Evolutionary conservation across 2,113 vertebrate species (phyloP), one percentile per base, ranked within the genome.

Genomic region (Procavia capensis): DNA sequence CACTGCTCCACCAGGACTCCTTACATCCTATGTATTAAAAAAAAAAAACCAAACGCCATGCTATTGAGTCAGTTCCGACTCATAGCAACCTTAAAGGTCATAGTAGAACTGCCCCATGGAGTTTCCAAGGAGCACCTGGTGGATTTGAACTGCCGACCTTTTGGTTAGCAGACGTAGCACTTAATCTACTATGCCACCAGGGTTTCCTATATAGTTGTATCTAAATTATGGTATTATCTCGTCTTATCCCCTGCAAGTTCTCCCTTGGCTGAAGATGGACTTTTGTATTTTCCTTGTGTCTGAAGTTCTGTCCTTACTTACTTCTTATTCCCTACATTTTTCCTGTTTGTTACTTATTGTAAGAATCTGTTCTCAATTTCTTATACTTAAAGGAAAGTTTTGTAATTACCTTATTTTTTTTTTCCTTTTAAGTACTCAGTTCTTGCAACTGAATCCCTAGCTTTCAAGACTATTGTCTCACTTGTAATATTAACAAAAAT

Each of bases 401-500:
- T 76, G 24, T 74, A 17, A 93, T 19, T 43, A 5, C 6, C 20
- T 92, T 95, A 43, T 66, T 34, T 47, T 57, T 92, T 94, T 81
- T 80, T 9, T 36, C 8, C 3, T 17, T 80, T 8, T 82, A 36
- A 93, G 9, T 72, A 81, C 19, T 20, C 64, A 68, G 39, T 7
- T 92, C 34, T 75, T 89, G 11, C 10, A 90, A 4, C 81, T 93
- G 59, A 92, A 82, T 27, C 63, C 11, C 72, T 43, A 68, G 45
- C 43, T 95, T 95, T 95, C 29, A 90, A 81, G 90, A 66, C 34
- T 45, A 34, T 78, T 87, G 24, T 74, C 75, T 93, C 84, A 84
- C 47, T 90, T 11, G 64, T 50, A 61, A 39, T 95, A 90, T 79
- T 97, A 93, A 66, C 50, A 95, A 64, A 88, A 84, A 84, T 85